Conservation (phyloP, 2,888 invertebrate species). For the Lasius platythorax region DNA sequence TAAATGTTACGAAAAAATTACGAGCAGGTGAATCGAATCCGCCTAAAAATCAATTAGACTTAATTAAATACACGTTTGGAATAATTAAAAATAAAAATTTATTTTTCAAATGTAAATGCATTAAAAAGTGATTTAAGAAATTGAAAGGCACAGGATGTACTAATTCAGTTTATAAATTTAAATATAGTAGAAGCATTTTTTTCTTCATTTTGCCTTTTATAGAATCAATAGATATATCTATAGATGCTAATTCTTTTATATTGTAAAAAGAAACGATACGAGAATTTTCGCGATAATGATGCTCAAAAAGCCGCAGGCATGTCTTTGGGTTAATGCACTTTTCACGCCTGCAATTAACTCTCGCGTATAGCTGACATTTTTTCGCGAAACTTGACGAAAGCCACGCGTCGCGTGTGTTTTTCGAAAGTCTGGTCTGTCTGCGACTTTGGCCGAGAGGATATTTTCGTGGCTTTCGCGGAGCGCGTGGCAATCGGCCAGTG, state of each 20-base stretch:
- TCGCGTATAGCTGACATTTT: conserved; percentile 5
- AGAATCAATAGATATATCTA: neutral
- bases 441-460: conserved; percentile 77
- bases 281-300: neutral
- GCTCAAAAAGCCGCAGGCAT: neutral
- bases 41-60: neutral
- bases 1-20: neutral
- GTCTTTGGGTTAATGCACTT: neutral
- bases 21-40: neutral
- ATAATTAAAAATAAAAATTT: neutral
- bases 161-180: neutral
- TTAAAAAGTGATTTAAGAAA: neutral
- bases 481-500: conserved; percentile 75
- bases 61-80: neutral
- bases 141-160: neutral
- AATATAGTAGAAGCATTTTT: neutral
- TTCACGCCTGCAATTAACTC: conserved; percentile 4
- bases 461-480: conserved; percentile 72
- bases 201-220: neutral
- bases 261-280: neutral
- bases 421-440: conserved; percentile 69
- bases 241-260: neutral
- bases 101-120: neutral
- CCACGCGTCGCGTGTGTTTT: conserved; percentile 56
- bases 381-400: conserved; percentile 21